Percentiles rank a stretch among this genome's conserved stretches.
These are phyloP conservation scores for Choloepus didactylus DNA, from an alignment of 2,797 vertebrate genomes.

Conservation along the genomic window DNA sequence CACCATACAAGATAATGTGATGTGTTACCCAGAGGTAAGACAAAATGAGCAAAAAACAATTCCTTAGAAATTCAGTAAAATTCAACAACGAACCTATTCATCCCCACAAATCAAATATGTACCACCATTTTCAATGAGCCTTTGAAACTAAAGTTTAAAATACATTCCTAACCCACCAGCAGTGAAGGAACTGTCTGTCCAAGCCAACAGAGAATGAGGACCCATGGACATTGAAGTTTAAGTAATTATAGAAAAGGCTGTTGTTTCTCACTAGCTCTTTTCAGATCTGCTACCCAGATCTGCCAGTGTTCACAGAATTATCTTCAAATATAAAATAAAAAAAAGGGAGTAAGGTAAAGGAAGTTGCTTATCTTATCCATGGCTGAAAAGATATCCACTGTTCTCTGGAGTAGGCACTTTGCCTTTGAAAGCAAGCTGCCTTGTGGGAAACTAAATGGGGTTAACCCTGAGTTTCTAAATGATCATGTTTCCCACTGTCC, in stretches of 20 bases:
- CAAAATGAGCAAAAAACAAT: slow-evolving; percentile 73
- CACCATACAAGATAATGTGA: slow-evolving; percentile 66
- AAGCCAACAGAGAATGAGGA: neutral
- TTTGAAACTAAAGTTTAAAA: neutral
- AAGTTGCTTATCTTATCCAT: neutral
- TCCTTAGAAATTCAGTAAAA: slow-evolving; percentile 80
- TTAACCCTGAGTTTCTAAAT: neutral
- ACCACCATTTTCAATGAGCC: neutral
- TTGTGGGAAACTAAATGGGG: neutral
- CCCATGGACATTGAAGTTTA: neutral
- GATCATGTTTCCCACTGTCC: neutral
- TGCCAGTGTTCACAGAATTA: neutral
- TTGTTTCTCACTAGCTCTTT: slow-evolving; percentile 25
- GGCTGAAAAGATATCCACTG: neutral
- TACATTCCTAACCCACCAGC: neutral
- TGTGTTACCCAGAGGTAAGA: slow-evolving; percentile 68
- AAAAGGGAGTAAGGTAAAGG: neutral
- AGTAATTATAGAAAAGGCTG: neutral
- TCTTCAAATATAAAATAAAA: slow-evolving; percentile 19
- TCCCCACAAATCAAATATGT: slow-evolving; percentile 40
- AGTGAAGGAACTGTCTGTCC: neutral
- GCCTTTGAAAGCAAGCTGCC: neutral
- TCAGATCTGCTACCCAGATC: neutral
- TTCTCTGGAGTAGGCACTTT: neutral
- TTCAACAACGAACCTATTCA: slow-evolving; percentile 52